These are phyloP conservation scores for Tauraco hartlaubi DNA, from an alignment of 2,797 vertebrate species.

Conservation along the genomic window DNA sequence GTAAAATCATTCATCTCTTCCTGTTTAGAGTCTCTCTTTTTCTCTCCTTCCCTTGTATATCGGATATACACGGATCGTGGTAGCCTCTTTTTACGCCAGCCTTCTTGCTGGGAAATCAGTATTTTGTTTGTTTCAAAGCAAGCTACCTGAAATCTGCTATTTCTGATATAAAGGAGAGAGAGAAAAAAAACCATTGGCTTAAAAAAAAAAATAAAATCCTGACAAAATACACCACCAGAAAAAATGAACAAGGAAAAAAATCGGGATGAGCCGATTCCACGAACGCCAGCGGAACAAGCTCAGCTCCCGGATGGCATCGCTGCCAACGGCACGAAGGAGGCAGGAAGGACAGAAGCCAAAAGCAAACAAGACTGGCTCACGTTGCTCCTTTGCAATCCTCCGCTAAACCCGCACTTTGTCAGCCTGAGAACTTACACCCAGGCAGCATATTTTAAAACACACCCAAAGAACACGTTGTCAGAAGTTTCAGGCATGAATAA, in stretches of 20 bases:
- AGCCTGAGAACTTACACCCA: background rate
- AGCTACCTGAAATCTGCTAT: background rate
- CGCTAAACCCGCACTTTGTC: background rate
- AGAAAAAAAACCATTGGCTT: background rate
- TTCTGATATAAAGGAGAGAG: conserved; percentile 29
- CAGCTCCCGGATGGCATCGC: background rate
- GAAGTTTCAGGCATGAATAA: conserved; percentile 6
- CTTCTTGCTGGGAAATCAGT: background rate
- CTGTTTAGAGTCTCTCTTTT: background rate
- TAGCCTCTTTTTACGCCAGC: background rate
- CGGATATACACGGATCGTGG: background rate
- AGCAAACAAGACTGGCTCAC: background rate
- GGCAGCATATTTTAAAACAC: background rate
- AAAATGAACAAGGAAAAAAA: background rate
- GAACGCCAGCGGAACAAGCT: background rate
- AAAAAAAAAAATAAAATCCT: background rate
- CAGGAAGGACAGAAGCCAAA: background rate
- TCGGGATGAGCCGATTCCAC: background rate
- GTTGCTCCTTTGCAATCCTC: background rate
- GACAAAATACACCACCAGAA: background rate
- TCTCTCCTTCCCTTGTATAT: background rate
- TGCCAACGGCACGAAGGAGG: background rate
- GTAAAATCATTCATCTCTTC: background rate
- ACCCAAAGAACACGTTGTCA: background rate
- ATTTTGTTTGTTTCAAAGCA: background rate